Evolutionary conservation across 1,140 invertebrate genomes (phyloP), one percentile per base, ranked within the genome.

Genomic region (Saccostrea echinata): DNA sequence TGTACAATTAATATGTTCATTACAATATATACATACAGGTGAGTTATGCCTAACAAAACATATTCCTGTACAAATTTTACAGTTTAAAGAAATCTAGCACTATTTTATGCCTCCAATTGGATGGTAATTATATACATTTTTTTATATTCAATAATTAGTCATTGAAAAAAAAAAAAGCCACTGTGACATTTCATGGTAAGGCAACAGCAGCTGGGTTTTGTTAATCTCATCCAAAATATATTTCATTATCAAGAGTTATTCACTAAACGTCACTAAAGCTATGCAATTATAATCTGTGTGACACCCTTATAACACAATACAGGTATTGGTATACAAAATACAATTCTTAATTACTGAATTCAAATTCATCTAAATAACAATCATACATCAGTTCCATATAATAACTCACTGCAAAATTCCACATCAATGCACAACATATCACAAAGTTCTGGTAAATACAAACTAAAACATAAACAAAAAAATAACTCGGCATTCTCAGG

Each of bases 71-170:
- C 55, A 61, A n/a, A n/a, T 61, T 18, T 61, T 61, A 18, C 13
- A 61, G 18, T 61, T 61, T 21, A 61, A 61, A n/a, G 18, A 61
- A 61, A 61, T 61, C 55, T 21, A 61, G 55, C 55, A 61, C 55
- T 61, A 21, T 61, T 18, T 21, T 21, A 16, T 61, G 18, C 6
- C 53, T 13, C 53, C 53, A 11, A 21, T 18, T n/a, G n/a, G 55
- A 61, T 21, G 21, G 55, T 61, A n/a, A 61, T 61, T 18, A 61
- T 61, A 61, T 61, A 6, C 21, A 61, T 18, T 43, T 21, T 61
- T 43, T 61, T 61, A 61, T 57, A 61, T n/a, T 61, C 55, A 61
- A 61, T 61, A 61, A 61, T n/a, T 61, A 61, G 55, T n/a, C 18
- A 18, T 61, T 61, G 4, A 1, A 61, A 16, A 18, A 1, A 61